These are phyloP conservation scores for Myotis daubentonii DNA, from an alignment of 2,797 vertebrate genomes.

Conservation along the genomic window DNA sequence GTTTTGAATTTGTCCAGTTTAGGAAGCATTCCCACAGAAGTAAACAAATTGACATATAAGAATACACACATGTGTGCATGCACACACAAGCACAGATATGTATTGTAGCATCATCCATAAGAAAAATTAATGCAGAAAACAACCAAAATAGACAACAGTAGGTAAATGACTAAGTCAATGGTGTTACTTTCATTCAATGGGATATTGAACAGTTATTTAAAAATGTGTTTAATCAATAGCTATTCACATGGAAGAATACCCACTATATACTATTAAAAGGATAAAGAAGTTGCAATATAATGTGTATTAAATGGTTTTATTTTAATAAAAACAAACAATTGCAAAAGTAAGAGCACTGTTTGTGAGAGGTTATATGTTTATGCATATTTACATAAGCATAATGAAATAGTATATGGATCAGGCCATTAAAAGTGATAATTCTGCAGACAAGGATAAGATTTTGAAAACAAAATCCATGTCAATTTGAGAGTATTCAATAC, in stretches of 20 bases:
- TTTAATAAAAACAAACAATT: conserved; percentile 27
- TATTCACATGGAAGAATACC: background rate
- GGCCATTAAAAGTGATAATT: background rate
- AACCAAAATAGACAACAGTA: background rate
- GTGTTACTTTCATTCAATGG: background rate
- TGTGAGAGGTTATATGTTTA: background rate
- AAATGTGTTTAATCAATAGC: background rate
- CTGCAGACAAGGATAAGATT: background rate
- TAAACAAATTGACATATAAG: background rate
- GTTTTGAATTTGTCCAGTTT: background rate
- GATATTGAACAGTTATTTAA: background rate
- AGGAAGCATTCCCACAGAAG: background rate
- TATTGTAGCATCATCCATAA: background rate
- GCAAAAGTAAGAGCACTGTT: background rate
- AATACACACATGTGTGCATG: background rate
- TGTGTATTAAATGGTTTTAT: background rate
- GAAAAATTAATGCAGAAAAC: background rate
- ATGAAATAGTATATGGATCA: background rate
- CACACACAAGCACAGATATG: background rate
- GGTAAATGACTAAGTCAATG: background rate
- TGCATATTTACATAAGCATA: background rate
- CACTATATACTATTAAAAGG: background rate
- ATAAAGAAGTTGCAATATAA: background rate
- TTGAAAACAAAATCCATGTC: background rate
- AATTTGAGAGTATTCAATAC: background rate